phyloP scores from a whole-genome alignment of 1,140 invertebrate species.

The Scaptomyza pallida region DNA sequence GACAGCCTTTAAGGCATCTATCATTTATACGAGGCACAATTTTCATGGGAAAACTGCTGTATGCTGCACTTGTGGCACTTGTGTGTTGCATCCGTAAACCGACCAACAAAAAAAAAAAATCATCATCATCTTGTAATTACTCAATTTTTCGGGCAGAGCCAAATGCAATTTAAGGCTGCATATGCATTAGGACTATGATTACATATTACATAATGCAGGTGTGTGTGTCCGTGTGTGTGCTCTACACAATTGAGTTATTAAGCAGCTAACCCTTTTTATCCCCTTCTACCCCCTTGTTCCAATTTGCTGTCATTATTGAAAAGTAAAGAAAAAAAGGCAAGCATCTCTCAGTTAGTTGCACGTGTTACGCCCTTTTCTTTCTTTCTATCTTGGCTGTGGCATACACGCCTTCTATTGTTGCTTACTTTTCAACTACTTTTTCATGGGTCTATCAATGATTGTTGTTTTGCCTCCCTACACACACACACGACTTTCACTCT shows the following conservation, averaged over 20 bases:
- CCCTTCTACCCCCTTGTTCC: not conserved
- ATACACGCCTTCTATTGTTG: conserved; percentile 2
- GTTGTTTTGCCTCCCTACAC: conserved; percentile 18
- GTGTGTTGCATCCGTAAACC: not conserved
- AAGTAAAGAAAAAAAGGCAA: too few species aligned
- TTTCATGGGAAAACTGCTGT: conserved; percentile 47
- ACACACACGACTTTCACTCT: conserved; percentile 45
- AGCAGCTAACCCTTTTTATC: not conserved
- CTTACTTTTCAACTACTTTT: not conserved
- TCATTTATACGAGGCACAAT: conserved; percentile 20
- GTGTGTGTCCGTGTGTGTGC: too few species aligned
- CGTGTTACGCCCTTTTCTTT: conserved; percentile 14
- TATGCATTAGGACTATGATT: not conserved
- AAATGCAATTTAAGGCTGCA: not conserved
- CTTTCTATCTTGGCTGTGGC: too few species aligned
- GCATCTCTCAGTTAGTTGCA: conserved; percentile 10
- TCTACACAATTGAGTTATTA: conserved; percentile 39
- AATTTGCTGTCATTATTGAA: not conserved
- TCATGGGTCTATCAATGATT: not conserved
- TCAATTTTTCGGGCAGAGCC: not conserved
- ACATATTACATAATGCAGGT: not conserved
- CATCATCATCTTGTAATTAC: conserved; percentile 4
- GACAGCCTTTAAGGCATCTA: conserved; percentile 20
- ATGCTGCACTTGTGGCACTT: too few species aligned
- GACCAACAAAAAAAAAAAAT: not conserved